A percentile compares a stretch with the other conserved stretches of the same genome.
These are phyloP conservation scores for Myathropa florea DNA, from an alignment of 2,888 invertebrate species.

Conservation along the genomic window DNA sequence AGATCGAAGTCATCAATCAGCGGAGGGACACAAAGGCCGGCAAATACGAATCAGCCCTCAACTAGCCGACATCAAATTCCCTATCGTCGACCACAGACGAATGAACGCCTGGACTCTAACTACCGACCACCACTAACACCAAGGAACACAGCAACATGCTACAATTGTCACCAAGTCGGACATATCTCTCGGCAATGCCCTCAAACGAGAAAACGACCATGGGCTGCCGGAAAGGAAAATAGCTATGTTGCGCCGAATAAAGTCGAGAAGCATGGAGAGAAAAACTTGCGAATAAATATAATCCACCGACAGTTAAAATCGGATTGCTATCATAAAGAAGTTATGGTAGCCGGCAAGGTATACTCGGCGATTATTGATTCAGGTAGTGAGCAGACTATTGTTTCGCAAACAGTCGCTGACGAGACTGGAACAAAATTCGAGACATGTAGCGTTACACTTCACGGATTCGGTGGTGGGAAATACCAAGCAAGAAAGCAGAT, in stretches of 20 bases:
- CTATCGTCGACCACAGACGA: neutral
- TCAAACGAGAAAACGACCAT: neutral
- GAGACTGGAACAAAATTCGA: neutral
- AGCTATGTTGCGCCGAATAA: neutral
- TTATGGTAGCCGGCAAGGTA: neutral
- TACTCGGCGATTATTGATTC: constrained; percentile 21
- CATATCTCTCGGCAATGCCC: constrained; percentile 14
- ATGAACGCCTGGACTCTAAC: neutral
- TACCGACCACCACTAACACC: neutral
- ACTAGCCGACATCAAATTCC: neutral
- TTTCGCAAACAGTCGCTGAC: neutral
- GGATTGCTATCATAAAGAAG: neutral
- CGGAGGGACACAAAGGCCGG: neutral
- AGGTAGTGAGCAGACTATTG: constrained; percentile 5
- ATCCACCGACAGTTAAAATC: neutral
- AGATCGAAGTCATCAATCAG: neutral
- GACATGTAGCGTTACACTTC: too few relatives aligned
- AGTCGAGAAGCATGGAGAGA: neutral
- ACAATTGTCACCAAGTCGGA: constrained; percentile 20
- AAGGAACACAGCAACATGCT: neutral
- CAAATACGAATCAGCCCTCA: neutral
- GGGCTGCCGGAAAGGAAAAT: neutral
- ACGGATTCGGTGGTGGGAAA: constrained; percentile 28
- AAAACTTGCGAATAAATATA: neutral
- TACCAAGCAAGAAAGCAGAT: neutral